Percentiles rank a stretch among this genome's conserved stretches.
phyloP scores from a whole-genome alignment of 2,797 vertebrate species.

The Astyanax mexicanus region DNA sequence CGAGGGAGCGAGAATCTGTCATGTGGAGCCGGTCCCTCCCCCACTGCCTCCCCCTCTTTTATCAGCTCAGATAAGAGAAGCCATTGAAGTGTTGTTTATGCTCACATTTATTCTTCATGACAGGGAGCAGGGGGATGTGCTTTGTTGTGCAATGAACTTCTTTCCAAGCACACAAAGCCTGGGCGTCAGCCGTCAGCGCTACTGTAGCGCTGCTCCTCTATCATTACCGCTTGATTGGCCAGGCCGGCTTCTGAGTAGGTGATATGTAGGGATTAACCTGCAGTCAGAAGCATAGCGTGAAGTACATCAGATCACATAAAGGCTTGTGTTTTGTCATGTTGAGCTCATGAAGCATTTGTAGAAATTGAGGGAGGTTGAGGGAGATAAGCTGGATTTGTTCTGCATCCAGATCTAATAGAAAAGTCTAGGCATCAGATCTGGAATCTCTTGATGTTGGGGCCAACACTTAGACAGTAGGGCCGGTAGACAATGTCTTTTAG shows the following conservation, averaged over 20 bases:
- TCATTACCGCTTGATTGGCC: constrained; percentile 9
- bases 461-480: too few species aligned
- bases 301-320: constrained; percentile 3
- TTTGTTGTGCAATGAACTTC: constrained; percentile 45
- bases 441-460: too few species aligned
- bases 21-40: background rate
- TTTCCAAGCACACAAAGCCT: constrained; percentile 35
- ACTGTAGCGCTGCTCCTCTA: background rate
- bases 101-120: constrained; percentile 51
- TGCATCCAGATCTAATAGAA: background rate
- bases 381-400: background rate
- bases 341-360: background rate
- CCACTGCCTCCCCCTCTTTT: constrained; percentile 1
- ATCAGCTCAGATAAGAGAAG: constrained; percentile 36
- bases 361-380: background rate
- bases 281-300: constrained; percentile 21
- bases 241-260: background rate
- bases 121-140: constrained; percentile 17
- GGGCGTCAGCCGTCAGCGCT: constrained; percentile 28
- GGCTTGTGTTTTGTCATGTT: background rate
- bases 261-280: constrained; percentile 22
- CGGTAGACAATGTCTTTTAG: too few species aligned
- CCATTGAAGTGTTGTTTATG: constrained; percentile 39
- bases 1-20: background rate
- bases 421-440: too few species aligned